These are phyloP conservation scores for Orientallactaga sibirica DNA, from an alignment of 2,797 vertebrate species.

Conservation along the genomic window DNA sequence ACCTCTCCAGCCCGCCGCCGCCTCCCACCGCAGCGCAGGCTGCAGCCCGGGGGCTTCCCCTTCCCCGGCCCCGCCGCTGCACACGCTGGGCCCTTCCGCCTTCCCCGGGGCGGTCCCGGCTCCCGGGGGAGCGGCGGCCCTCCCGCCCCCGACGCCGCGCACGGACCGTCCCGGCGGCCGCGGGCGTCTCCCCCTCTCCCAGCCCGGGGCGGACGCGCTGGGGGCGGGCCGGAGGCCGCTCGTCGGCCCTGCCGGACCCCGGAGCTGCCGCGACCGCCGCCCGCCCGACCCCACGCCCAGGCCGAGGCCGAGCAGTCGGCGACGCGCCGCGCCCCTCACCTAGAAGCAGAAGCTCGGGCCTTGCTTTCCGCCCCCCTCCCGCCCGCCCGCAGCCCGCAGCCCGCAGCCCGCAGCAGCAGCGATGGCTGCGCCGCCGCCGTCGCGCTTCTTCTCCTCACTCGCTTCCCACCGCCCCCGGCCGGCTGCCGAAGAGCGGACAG, in stretches of 20 bases:
- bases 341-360: conserved; percentile 59
- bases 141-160: background rate
- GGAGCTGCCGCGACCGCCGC: background rate
- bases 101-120: background rate
- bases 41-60: background rate
- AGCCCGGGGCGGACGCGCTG: background rate
- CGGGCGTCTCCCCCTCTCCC: background rate
- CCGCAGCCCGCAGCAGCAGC: background rate
- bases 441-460: conserved; percentile 64
- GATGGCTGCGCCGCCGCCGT: conserved; percentile 57
- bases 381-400: conserved; percentile 45
- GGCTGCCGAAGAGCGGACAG: conserved; percentile 74
- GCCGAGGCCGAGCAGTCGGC: background rate
- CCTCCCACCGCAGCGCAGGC: conserved; percentile 42
- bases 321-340: conserved; percentile 60
- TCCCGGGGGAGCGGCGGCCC: background rate
- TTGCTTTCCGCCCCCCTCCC: background rate
- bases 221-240: background rate
- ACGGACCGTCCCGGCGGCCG: background rate
- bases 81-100: conserved; percentile 36
- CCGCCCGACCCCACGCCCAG: too few species aligned
- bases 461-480: conserved; percentile 67
- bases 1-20: background rate
- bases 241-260: background rate
- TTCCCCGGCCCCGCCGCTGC: background rate